These are phyloP conservation scores for Parascotia fuliginaria DNA, from an alignment of 2,888 invertebrate genomes.

Conservation along the genomic window DNA sequence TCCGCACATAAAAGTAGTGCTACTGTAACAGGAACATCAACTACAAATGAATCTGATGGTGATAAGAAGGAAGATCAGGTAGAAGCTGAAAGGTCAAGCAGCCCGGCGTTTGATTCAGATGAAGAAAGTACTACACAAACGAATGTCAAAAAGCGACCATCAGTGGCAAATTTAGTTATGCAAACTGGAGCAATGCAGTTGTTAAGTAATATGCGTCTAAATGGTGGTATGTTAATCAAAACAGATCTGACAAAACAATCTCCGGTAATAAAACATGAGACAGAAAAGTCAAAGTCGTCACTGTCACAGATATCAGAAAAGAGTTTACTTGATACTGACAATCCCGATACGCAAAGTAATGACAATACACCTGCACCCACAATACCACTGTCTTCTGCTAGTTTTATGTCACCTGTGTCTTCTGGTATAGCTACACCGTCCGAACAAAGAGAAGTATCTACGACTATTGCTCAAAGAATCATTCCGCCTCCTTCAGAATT, in stretches of 20 bases:
- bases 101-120: slow-evolving; percentile 97
- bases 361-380: slow-evolving; percentile 63
- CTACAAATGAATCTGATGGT: slow-evolving; percentile 80
- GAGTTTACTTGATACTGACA: slow-evolving; percentile 87
- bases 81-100: slow-evolving; percentile 93
- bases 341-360: slow-evolving; percentile 70
- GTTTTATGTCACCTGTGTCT: slow-evolving; percentile 71
- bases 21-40: slow-evolving; percentile 85
- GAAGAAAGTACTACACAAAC: slow-evolving; percentile 92
- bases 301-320: slow-evolving; percentile 88
- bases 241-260: slow-evolving; percentile 66
- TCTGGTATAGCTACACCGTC: slow-evolving; percentile 78
- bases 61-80: slow-evolving; percentile 81
- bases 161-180: slow-evolving; percentile 89
- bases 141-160: slow-evolving; percentile 87
- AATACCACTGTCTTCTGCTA: slow-evolving; percentile 64
- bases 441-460: slow-evolving; percentile 74
- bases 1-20: slow-evolving; percentile 86
- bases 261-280: slow-evolving; percentile 66
- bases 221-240: slow-evolving; percentile 82
- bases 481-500: slow-evolving; percentile 91
- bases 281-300: slow-evolving; percentile 72
- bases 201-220: slow-evolving; percentile 83
- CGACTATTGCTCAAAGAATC: slow-evolving; percentile 88
- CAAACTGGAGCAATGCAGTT: slow-evolving; percentile 87